Percentiles rank a stretch among this genome's conserved stretches.
These are phyloP conservation scores for Papilio demoleus DNA, from an alignment of 2,888 invertebrate genomes.

Conservation along the genomic window DNA sequence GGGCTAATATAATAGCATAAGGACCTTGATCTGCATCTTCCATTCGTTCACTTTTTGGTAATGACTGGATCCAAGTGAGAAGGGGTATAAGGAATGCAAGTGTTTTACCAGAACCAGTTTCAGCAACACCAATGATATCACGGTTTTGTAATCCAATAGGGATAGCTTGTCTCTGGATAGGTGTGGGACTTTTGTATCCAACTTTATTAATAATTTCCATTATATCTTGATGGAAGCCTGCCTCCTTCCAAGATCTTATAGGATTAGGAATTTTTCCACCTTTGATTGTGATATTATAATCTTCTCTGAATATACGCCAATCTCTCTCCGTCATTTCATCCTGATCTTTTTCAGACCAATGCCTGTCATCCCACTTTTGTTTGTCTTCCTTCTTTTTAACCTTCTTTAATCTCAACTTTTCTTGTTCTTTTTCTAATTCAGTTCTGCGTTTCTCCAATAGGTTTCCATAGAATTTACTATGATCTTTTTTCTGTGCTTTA, in stretches of 20 bases:
- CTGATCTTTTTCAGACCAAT: constrained; percentile 98
- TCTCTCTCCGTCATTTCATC: constrained; percentile 99
- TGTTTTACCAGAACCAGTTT: constrained; percentile 99
- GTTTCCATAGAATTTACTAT: constrained; percentile 98
- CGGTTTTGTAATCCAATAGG: constrained; percentile 97
- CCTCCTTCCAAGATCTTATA: constrained; percentile 97
- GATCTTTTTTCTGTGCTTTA: constrained; percentile 97
- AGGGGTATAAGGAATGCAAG: constrained; percentile 98
- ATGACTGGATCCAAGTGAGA: constrained; percentile 98
- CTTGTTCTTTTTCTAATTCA: constrained; percentile 98
- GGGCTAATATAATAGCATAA: constrained; percentile 99
- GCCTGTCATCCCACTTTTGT: constrained; percentile 99
- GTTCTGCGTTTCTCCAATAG: constrained; percentile 97
- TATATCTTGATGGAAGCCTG: constrained; percentile 93
- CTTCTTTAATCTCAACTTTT: constrained; percentile 95
- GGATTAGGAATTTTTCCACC: constrained; percentile 99
- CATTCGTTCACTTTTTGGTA: constrained; percentile 96
- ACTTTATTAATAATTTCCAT: constrained; percentile 97
- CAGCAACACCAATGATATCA: constrained; percentile 99
- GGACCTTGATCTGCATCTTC: constrained; percentile 98
- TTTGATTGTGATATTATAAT: constrained; percentile 99
- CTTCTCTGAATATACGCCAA: constrained; percentile 99
- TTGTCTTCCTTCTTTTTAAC: constrained; percentile 98
- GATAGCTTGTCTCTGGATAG: constrained; percentile 99
- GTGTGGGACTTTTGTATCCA: constrained; percentile 99